Evolutionary conservation across 2,113 vertebrate genomes (phyloP).

Genomic region (Irena cyanogastra): DNA sequence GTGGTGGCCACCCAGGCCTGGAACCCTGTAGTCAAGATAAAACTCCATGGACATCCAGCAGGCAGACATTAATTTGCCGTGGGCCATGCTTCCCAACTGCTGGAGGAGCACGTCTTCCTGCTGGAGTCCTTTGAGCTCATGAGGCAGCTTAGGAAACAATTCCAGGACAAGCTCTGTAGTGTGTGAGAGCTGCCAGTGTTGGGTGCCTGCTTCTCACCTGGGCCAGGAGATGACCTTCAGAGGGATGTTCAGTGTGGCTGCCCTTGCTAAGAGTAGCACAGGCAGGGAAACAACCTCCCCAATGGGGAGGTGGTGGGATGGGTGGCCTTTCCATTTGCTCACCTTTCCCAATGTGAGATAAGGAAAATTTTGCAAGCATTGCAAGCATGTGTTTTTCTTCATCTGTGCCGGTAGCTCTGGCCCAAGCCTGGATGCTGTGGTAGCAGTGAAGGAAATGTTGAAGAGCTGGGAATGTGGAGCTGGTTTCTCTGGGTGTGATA

Average conservation of each 20-base stretch:
- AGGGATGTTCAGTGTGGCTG: background rate
- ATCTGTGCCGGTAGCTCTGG: background rate
- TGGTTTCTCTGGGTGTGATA: background rate
- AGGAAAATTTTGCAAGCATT: background rate
- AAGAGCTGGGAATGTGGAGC: background rate
- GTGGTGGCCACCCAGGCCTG: conserved; percentile 85
- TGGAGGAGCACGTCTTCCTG: conserved; percentile 88
- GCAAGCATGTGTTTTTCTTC: background rate
- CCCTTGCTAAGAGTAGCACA: background rate
- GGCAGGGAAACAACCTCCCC: background rate
- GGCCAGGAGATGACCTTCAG: background rate
- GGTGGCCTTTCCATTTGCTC: background rate
- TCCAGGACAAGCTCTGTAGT: conserved; percentile 89
- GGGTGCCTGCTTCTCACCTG: background rate
- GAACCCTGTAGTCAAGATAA: conserved; percentile 82
- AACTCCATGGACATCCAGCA: conserved; percentile 86
- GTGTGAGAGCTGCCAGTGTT: background rate
- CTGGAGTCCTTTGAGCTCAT: conserved; percentile 90
- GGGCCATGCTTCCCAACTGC: conserved; percentile 84
- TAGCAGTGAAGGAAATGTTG: background rate
- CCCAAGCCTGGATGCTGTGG: background rate
- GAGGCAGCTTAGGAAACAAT: conserved; percentile 87
- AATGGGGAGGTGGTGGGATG: accelerated
- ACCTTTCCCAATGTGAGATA: background rate
- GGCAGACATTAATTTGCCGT: conserved; percentile 83